These are phyloP conservation scores for Agrenia bidenticulata DNA, from an alignment of 2,888 invertebrate species.

Conservation along the genomic window DNA sequence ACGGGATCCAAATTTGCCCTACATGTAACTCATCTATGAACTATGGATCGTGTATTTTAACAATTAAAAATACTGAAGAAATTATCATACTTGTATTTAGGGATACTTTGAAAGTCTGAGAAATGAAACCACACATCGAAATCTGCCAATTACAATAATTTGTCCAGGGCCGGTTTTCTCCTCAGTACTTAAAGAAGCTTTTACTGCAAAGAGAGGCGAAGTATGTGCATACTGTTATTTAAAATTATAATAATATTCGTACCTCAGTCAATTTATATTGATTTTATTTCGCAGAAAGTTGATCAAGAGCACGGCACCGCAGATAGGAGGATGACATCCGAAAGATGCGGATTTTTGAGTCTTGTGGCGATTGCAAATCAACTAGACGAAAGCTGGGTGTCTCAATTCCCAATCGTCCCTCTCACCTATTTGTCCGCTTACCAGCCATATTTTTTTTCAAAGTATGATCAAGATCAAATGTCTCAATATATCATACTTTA, in stretches of 20 bases:
- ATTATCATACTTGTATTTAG: conserved; percentile 59
- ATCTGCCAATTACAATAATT: conserved; percentile 67
- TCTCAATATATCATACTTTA: conserved; percentile 12
- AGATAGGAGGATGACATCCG: conserved; percentile 58
- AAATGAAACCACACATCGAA: conserved; percentile 63
- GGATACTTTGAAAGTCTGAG: conserved; percentile 71
- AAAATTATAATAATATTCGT: not conserved
- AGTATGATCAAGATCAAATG: conserved; percentile 57
- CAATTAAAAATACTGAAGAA: no score
- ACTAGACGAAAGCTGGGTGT: conserved; percentile 70
- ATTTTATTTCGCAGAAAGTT: conserved; percentile 54
- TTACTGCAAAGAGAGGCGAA: conserved; percentile 66
- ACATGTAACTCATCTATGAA: conserved; percentile 61
- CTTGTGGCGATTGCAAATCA: conserved; percentile 60
- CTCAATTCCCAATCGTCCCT: conserved; percentile 64
- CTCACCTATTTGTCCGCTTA: conserved; percentile 65
- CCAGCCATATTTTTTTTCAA: conserved; percentile 60
- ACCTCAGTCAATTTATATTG: not conserved
- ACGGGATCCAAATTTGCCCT: conserved; percentile 75
- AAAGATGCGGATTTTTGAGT: conserved; percentile 60
- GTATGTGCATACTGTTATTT: conserved; percentile 56
- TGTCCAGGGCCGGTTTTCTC: conserved; percentile 78
- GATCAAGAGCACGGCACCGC: conserved; percentile 53
- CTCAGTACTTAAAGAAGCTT: conserved; percentile 67
- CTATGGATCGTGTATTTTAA: not conserved